Evolutionary conservation across 1,140 invertebrate species (phyloP), one percentile per base, ranked within the genome.

Genomic region (Ridgeia piscesae): DNA sequence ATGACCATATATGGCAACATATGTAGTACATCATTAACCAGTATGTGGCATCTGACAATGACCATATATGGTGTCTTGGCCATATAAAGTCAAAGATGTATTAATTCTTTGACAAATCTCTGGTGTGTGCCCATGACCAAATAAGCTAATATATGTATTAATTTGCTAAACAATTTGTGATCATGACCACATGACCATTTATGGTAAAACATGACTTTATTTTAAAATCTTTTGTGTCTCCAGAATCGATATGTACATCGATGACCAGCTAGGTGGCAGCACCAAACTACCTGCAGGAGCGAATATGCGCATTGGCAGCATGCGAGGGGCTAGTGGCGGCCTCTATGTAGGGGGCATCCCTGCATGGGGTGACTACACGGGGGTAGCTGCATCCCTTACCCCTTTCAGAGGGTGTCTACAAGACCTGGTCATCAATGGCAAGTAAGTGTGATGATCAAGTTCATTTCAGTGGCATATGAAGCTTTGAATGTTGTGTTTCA

Each of bases 391-490:
- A 0, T 97, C 96, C 0, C 96, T 94, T 34, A 94, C 95, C 89
- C 96, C 96, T 91, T 95, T 98, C 11, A 96, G 96, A 92, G 98
- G 98, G 42, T 97, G 97, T 9, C 97, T 99, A 34, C 97, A 97
- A 94, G 98, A 99, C 96, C 97, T 97, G 33, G 97, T 98, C 92
- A 97, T 98, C 93, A 98, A 98, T 94, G 97, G 98, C 93, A 96
- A 97, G 97, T 98, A 96, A 96, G 97, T 96, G 31, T 1, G 21
- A 92, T 90, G 27, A 21, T 31, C 58, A 0, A 21, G 27, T 21
- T 77, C 17, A 21, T 77, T 77, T 77, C 35, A 17, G 91, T 9
- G 27, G 58, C 27, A 31, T 77, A 4, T 77, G 11, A 77, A 77
- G 58, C 27, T 77, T 21, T 31, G 27, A 77, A 2, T 4, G 11